Base-by-base conservation (phyloP, 2,888 invertebrate species). In the Rhimphoctona megacephalus region DNA sequence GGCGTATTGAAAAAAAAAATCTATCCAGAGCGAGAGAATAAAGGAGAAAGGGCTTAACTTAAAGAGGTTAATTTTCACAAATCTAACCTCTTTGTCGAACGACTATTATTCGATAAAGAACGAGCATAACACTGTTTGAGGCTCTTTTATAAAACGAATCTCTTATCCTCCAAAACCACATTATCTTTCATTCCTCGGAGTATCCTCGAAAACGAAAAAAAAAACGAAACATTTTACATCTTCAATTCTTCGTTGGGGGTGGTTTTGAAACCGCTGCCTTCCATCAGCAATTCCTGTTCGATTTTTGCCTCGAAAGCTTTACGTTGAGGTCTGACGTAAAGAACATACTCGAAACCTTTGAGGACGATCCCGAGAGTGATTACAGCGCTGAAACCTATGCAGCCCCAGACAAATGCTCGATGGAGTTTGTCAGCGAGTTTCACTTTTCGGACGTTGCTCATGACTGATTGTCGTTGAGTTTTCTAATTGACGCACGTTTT, bases 361-460 rank as follows among this genome's bases (percentile, higher is more conserved):
- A 95, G 93, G 11, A 92, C 94, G 6, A 96, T 76, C 6, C 94
- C 81, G 0, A 94, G 82, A 0, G 94, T 89, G 6, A 94, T 93
- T 89, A 95, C 92, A 2, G 95, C 66, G 22, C 95, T 95, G 43
- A 95, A 83, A 0, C 94, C 95, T 19, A 96, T 91, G 87, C 95
- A 96, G 54, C 94, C 92, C 64, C 94, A 89, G 25, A 96, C 96
- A 81, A 92, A 92, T 46, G 95, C 95, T 92, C 92, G 94, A 88
- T 96, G 96, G 46, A 96, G 88, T 90, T 93, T 95, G 88, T 96
- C 95, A 80, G 95, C 94, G 5, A 95, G 77, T 39, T 94, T 85
- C 89, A 90, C n/a, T 46, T 72, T 85, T 74, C 57, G 88, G 94
- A 33, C 33, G 43, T 36, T 19, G 54, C 1, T 19, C 78, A 78